These are phyloP conservation scores for Melinaea menophilus DNA, from an alignment of 2,888 invertebrate species.

Conservation along the genomic window DNA sequence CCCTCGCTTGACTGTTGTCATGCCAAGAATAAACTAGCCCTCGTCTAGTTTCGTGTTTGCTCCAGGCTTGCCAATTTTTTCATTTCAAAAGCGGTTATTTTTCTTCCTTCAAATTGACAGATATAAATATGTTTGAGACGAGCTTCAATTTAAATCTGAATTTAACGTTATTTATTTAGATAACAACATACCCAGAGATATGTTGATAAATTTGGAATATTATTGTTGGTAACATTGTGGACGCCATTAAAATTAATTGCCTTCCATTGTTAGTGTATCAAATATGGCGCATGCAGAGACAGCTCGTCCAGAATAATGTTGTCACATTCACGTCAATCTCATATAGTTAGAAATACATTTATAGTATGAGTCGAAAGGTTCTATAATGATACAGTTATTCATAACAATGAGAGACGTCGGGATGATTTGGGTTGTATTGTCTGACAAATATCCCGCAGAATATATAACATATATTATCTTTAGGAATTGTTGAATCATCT, in stretches of 20 bases:
- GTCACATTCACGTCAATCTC: slow-evolving; percentile 10
- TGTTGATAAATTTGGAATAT: too few species aligned
- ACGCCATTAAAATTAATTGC: slow-evolving; percentile 13
- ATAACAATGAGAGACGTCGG: slow-evolving; percentile 19
- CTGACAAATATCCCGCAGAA: neutral
- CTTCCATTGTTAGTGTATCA: slow-evolving; percentile 12
- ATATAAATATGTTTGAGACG: slow-evolving; percentile 22
- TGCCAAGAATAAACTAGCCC: slow-evolving; percentile 27
- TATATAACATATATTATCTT: neutral
- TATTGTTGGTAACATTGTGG: too few species aligned
- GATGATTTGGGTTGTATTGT: slow-evolving; percentile 17
- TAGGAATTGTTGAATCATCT: neutral
- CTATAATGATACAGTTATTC: slow-evolving; percentile 19
- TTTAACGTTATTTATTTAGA: neutral
- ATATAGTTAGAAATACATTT: slow-evolving; percentile 17
- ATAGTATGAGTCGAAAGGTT: slow-evolving; percentile 21
- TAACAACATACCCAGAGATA: neutral
- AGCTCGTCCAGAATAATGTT: slow-evolving; percentile 20
- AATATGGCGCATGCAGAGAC: slow-evolving; percentile 11
- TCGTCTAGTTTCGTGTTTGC: slow-evolving; percentile 16
- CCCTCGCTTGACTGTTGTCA: slow-evolving; percentile 26
- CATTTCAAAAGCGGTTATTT: slow-evolving; percentile 26
- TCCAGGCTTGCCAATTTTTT: slow-evolving; percentile 23
- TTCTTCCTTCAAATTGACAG: slow-evolving; percentile 25
- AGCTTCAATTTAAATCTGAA: slow-evolving; percentile 13